Base-by-base conservation (phyloP, 2,888 invertebrate genomes). In the Conistra vaccinii region DNA sequence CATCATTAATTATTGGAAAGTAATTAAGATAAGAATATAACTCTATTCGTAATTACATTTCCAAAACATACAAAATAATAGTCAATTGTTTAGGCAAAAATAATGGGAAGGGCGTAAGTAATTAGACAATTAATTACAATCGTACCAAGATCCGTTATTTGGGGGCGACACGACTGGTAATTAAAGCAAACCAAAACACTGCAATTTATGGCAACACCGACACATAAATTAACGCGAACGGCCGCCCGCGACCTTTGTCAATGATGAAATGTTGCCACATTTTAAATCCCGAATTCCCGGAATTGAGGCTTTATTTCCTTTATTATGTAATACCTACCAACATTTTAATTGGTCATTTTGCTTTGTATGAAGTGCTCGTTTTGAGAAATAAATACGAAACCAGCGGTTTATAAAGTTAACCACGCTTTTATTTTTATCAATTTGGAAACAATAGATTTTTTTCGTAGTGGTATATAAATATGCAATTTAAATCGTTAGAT, bases 141-240 rank as follows among this genome's bases (percentile, higher is more conserved):
- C 77, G 76, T 75, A 85, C 81, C 75, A 85, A 88, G 89, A 89
- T 90, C 85, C 88, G 86, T 86, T 90, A 89, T 90, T 90, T 87
- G 88, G 80, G 79, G 78, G 84, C 89, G 88, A 90, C 91, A 89
- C 81, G 85, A 85, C 79, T 85, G 86, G 91, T 90, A 93, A 93
- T 93, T 93, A 92, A 91, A 92, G 85, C 90, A 88, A 90, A 86
- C 89, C 90, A 89, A 90, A 91, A 91, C 92, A 89, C 78, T 85
- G 82, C 88, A 91, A 92, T 92, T 93, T 92, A 93, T 93, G 90
- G 92, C 89, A 91, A 91, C 89, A 91, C 90, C 88, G 88, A 69
- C 81, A 86, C 70, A 91, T 93, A 92, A 93, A 93, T 92, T 91
- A 88, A 87, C 88, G 73, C 78, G 78, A 75, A 88, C 83, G 75